A percentile compares a stretch with the other conserved stretches of the same genome.
Conservation (phyloP, 2,888 invertebrate species). For the Diachrysia chrysitis region DNA sequence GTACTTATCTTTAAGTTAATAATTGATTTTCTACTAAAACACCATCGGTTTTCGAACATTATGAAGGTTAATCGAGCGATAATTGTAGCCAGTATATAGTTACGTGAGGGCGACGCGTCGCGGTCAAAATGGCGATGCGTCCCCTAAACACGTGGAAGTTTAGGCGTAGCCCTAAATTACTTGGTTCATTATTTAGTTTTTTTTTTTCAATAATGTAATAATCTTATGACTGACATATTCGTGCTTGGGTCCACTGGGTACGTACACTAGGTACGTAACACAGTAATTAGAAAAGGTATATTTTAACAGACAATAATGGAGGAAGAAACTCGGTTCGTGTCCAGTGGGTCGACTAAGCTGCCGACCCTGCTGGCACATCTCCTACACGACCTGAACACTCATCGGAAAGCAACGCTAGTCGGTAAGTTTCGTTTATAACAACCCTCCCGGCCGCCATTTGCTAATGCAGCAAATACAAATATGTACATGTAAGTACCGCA, state of each 20-base stretch:
- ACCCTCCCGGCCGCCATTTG: constrained; percentile 30
- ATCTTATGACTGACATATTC: too few relatives aligned
- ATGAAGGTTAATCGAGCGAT: too few relatives aligned
- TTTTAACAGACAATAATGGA: constrained; percentile 93
- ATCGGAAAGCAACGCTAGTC: constrained; percentile 93
- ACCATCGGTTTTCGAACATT: too few relatives aligned
- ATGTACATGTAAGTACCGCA: constrained; percentile 30
- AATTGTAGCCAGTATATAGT: not conserved
- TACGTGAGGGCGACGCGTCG: not conserved
- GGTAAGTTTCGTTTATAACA: constrained; percentile 80
- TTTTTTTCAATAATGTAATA: too few relatives aligned
- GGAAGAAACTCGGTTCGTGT: constrained; percentile 95
- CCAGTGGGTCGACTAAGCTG: constrained; percentile 92
- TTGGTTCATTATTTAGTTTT: too few relatives aligned
- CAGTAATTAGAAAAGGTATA: constrained; percentile 10
- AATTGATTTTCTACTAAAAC: too few relatives aligned
- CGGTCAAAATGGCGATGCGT: not conserved
- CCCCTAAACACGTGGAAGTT: not conserved
- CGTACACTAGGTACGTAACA: not conserved
- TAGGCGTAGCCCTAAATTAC: not conserved
- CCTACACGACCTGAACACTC: constrained; percentile 94
- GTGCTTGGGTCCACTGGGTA: too few relatives aligned
- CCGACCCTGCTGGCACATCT: constrained; percentile 94
- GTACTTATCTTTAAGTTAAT: too few relatives aligned
- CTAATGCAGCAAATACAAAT: constrained; percentile 25